These are phyloP conservation scores for Oryctes rhinoceros DNA, from an alignment of 1,140 invertebrate species.

Conservation along the genomic window DNA sequence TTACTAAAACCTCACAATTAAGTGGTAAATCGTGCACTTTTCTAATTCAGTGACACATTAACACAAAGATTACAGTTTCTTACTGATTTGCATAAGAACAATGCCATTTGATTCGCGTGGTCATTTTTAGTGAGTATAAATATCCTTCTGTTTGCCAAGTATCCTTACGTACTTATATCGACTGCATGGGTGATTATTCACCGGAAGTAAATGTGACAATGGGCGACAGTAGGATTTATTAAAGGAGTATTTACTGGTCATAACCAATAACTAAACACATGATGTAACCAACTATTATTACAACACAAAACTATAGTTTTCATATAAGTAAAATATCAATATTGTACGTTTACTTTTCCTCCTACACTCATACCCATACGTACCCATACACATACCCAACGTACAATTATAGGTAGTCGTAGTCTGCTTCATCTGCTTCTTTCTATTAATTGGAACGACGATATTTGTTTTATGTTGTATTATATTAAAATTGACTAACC, in stretches of 20 bases:
- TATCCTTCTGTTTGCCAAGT: constrained; percentile 10
- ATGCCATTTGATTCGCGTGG: background rate
- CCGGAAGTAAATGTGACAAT: constrained; percentile 13
- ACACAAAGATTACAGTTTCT: background rate
- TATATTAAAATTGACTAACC: too few species aligned
- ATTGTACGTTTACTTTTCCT: background rate
- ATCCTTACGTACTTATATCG: constrained; percentile 19
- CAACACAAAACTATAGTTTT: background rate
- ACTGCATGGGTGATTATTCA: constrained; percentile 12
- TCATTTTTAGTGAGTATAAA: constrained; percentile 1
- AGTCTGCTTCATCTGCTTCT: too few species aligned
- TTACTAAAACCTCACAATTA: background rate
- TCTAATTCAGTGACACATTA: background rate
- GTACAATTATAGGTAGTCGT: background rate
- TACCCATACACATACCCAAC: background rate
- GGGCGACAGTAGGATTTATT: constrained; percentile 28
- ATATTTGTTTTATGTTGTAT: too few species aligned
- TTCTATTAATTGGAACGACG: too few species aligned
- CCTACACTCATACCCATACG: background rate
- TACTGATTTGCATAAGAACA: constrained; percentile 6
- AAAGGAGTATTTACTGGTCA: constrained; percentile 17
- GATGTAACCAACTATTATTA: constrained; percentile 16
- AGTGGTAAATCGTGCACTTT: background rate
- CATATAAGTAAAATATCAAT: background rate
- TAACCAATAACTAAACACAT: constrained; percentile 10